Percentiles rank a stretch among this genome's conserved stretches.
phyloP scores from a whole-genome alignment of 2,797 vertebrate species.

The Microctenopoma lineatum region DNA sequence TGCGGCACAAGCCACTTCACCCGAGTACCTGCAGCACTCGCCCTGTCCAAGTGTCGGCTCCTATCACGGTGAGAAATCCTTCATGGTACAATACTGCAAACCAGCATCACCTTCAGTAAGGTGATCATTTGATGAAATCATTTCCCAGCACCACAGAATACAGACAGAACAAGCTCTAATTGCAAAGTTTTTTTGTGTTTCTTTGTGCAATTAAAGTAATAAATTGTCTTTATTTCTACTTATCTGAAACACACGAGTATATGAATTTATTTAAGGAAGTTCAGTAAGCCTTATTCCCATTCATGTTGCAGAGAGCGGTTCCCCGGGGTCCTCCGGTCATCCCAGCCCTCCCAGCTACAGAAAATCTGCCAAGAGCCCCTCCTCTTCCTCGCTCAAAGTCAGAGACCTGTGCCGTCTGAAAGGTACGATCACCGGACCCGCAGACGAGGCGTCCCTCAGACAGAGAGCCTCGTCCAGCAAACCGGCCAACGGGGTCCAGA shows the following conservation, averaged over 20 bases:
- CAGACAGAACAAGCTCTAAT: background rate
- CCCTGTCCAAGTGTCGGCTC: conserved; percentile 81
- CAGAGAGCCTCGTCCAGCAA: conserved; percentile 86
- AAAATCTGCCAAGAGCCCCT: conserved; percentile 67
- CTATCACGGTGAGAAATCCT: conserved; percentile 67
- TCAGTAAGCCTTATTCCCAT: background rate
- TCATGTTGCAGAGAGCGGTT: conserved; percentile 72
- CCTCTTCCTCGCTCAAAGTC: conserved; percentile 78
- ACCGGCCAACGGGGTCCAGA: conserved; percentile 86
- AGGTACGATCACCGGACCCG: conserved; percentile 61
- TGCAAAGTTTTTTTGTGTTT: background rate
- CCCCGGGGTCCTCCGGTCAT: conserved; percentile 73
- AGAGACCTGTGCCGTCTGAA: conserved; percentile 82
- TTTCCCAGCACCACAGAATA: background rate
- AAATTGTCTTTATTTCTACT: background rate
- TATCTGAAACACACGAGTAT: rapidly evolving
- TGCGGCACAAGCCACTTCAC: conserved; percentile 83
- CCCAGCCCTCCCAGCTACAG: conserved; percentile 75
- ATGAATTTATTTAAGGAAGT: background rate
- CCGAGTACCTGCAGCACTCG: conserved; percentile 87
- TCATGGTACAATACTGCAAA: too few species aligned
- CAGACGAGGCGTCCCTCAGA: conserved; percentile 65
- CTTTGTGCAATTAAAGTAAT: background rate
- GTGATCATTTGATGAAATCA: background rate
- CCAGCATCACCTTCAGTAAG: background rate